Percentiles rank a stretch among this genome's conserved stretches.
These are phyloP conservation scores for Aethina tumida DNA, from an alignment of 1,140 invertebrate species.

Conservation along the genomic window DNA sequence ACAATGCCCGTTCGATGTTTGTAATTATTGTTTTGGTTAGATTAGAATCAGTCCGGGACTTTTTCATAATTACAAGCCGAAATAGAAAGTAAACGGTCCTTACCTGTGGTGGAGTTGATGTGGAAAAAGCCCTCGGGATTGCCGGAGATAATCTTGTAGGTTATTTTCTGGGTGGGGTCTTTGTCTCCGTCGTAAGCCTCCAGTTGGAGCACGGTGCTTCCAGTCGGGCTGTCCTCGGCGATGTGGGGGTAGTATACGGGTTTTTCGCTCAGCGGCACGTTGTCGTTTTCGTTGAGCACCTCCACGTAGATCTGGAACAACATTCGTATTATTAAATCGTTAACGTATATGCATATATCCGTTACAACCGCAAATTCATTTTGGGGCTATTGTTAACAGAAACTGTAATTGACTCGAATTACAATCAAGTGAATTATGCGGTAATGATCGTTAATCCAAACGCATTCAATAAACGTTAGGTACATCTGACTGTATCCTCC, in stretches of 20 bases:
- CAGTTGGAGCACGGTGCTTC: slow-evolving; percentile 64
- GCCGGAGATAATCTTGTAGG: slow-evolving; percentile 77
- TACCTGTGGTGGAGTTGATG: slow-evolving; percentile 78
- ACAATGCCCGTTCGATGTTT: too few species aligned
- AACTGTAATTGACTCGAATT: too few species aligned
- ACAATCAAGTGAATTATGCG: too few species aligned
- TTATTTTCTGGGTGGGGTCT: slow-evolving; percentile 53
- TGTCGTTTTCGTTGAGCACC: slow-evolving; percentile 88
- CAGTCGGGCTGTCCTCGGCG: slow-evolving; percentile 70
- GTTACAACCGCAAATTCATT: slow-evolving; percentile 1
- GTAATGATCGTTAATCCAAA: too few species aligned
- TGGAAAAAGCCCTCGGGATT: slow-evolving; percentile 85
- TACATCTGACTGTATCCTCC: too few species aligned
- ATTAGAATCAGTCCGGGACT: too few species aligned
- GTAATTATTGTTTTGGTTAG: too few species aligned
- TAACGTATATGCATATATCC: slow-evolving; percentile 1
- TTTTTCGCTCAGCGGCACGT: slow-evolving; percentile 74
- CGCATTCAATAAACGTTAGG: too few species aligned
- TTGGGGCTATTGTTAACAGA: too few species aligned
- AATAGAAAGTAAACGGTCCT: slow-evolving; percentile 26
- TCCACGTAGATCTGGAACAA: slow-evolving; percentile 71
- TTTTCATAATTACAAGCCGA: too few species aligned
- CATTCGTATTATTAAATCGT: too few species aligned
- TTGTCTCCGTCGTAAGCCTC: slow-evolving; percentile 72
- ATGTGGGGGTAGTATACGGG: slow-evolving; percentile 80